Evolutionary conservation across 2,113 vertebrate genomes (phyloP).

Genomic region (Carollia perspicillata): DNA sequence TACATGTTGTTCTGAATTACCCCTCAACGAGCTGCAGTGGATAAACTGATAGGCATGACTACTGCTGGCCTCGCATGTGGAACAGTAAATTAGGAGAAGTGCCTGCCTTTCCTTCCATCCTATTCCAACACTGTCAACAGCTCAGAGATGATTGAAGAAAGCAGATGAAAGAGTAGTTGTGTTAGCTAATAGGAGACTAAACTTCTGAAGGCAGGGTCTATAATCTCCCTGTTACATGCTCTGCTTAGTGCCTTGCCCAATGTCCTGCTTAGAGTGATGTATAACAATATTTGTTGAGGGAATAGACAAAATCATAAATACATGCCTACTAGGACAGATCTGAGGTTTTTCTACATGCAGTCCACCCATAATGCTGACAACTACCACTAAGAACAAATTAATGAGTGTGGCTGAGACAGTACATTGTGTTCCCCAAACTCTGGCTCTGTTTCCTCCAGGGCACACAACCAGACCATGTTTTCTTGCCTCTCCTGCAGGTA

Average conservation of each 20-base stretch:
- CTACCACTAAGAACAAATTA: not conserved
- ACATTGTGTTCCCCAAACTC: not conserved
- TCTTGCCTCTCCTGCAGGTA: not conserved
- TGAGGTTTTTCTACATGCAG: not conserved
- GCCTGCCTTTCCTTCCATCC: not conserved
- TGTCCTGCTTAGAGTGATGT: not conserved
- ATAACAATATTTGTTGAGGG: not conserved
- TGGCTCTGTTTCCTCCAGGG: not conserved
- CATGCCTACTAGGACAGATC: not conserved
- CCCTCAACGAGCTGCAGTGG: not conserved
- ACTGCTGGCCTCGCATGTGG: no score
- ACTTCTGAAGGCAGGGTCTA: not conserved
- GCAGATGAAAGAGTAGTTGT: not conserved
- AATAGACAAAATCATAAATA: not conserved
- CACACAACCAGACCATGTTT: not conserved
- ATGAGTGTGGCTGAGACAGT: not conserved
- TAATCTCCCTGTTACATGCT: not conserved
- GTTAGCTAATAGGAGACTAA: not conserved
- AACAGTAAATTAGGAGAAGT: not conserved
- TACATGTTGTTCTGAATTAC: not conserved
- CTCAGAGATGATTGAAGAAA: slow-evolving; percentile 9
- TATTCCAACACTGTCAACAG: not conserved
- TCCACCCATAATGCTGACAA: not conserved
- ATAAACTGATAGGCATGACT: not conserved
- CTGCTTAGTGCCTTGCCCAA: not conserved